A percentile compares a stretch with the other conserved stretches of the same genome.
Conservation (phyloP, 2,113 vertebrate species). For the Ciconia maguari region DNA sequence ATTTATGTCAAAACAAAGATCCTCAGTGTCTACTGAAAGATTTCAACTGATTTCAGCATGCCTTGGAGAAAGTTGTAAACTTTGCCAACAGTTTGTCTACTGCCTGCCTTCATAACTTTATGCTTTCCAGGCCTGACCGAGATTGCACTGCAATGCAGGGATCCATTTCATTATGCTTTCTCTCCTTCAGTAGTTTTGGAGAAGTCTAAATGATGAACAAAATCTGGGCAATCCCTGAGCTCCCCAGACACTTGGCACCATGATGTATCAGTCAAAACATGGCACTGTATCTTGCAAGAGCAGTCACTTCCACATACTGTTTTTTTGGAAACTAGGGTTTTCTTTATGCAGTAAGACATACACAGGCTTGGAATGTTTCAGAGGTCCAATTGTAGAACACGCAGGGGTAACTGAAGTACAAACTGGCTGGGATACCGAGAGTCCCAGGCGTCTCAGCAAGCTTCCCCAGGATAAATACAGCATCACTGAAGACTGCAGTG, state of each 20-base stretch:
- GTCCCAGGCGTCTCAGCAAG: not conserved
- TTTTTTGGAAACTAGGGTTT: slow-evolving; percentile 35
- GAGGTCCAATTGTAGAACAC: not conserved
- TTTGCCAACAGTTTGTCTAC: not conserved
- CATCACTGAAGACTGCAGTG: not conserved
- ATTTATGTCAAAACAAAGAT: slow-evolving; percentile 1
- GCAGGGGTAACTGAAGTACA: not conserved
- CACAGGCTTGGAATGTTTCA: not conserved
- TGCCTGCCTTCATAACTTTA: not conserved
- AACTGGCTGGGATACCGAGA: not conserved
- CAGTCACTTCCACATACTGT: not conserved
- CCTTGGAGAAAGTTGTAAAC: not conserved
- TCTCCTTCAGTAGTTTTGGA: not conserved
- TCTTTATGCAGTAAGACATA: slow-evolving; percentile 15
- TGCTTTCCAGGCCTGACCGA: not conserved
- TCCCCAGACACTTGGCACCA: not conserved
- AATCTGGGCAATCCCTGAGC: not conserved
- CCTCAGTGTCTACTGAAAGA: not conserved
- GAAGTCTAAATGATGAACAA: not conserved
- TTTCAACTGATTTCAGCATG: not conserved
- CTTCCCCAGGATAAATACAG: not conserved
- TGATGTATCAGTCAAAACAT: not conserved
- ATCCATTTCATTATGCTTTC: not conserved
- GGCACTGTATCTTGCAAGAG: not conserved
- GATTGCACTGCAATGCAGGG: not conserved